These are phyloP conservation scores for Onthophagus sagittarius DNA, from an alignment of 2,888 invertebrate species.

Conservation along the genomic window DNA sequence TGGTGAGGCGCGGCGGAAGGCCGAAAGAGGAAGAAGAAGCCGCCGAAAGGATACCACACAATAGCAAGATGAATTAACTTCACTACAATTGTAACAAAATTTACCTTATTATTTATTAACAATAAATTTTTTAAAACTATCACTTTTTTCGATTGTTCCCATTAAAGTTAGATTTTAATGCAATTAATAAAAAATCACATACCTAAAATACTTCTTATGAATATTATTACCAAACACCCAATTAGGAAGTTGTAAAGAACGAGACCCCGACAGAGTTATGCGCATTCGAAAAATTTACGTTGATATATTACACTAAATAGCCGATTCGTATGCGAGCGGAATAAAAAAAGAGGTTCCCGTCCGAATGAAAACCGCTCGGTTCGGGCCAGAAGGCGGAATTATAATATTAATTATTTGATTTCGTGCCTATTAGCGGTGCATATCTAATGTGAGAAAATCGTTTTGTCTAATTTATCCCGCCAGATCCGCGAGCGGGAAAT, in stretches of 20 bases:
- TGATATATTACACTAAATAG: conserved; percentile 9
- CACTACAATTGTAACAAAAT: no score
- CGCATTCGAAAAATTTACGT: conserved; percentile 1
- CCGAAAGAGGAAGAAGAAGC: not conserved
- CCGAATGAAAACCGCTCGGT: not conserved
- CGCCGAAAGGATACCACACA: not conserved
- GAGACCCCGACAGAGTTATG: conserved; percentile 7
- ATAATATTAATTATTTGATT: conserved; percentile 9
- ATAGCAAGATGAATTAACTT: no score
- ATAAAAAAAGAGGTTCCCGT: not conserved
- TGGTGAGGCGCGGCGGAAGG: not conserved
- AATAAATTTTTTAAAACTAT: no score
- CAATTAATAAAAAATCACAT: not conserved
- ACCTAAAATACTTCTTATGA: not conserved
- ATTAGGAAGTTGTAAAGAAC: conserved; percentile 11
- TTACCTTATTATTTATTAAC: no score
- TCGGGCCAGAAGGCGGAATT: not conserved
- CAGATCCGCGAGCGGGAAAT: conserved; percentile 2
- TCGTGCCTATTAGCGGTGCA: conserved; percentile 7
- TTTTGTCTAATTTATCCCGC: conserved; percentile 2
- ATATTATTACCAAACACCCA: conserved; percentile 3
- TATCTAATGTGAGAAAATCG: conserved; percentile 12
- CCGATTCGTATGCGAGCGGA: conserved; percentile 9
- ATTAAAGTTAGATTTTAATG: no score
- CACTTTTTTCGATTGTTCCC: no score